Conservation (phyloP, 37 sponge, comb jelly and placozoan species). For the Tethya wilhelma region DNA sequence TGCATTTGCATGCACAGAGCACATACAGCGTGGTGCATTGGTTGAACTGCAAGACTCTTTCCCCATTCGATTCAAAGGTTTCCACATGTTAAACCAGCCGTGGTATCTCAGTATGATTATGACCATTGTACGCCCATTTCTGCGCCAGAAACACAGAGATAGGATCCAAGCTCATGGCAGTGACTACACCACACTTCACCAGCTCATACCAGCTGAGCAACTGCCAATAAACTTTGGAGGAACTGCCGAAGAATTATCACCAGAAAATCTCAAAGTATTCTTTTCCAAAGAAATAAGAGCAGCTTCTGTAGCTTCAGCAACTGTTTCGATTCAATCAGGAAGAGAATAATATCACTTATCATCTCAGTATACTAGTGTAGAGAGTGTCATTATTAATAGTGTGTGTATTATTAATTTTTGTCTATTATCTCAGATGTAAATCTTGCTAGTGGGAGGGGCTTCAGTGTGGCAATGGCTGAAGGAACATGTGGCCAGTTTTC, state of each 20-base stretch:
- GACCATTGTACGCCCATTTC: conserved; percentile 61
- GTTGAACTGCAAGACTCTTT: conserved; percentile 68
- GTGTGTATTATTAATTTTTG: too few species aligned
- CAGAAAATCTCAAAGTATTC: conserved; percentile 7
- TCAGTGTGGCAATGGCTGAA: neutral
- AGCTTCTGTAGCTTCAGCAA: neutral
- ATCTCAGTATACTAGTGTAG: too few species aligned
- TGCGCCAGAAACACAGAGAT: conserved; percentile 59
- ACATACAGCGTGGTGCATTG: conserved; percentile 3
- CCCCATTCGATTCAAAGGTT: conserved; percentile 67
- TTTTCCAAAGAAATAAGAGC: neutral
- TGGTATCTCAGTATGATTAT: conserved; percentile 62
- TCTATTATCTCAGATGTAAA: too few species aligned
- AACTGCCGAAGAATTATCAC: neutral
- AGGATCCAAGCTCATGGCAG: conserved; percentile 43
- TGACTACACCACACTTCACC: conserved; percentile 24
- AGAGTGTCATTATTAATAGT: too few species aligned
- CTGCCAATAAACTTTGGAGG: conserved; percentile 63
- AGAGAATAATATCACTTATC: neutral
- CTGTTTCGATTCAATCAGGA: conserved; percentile 9
- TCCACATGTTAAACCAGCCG: conserved; percentile 65
- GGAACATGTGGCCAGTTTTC: conserved; percentile 34
- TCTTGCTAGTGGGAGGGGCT: too few species aligned
- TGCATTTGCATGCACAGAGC: conserved; percentile 15
- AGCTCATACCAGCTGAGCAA: conserved; percentile 18